Evolutionary conservation across 2,888 invertebrate species (phyloP), one percentile per base, ranked within the genome.

Genomic region (Idaea dimidiata): DNA sequence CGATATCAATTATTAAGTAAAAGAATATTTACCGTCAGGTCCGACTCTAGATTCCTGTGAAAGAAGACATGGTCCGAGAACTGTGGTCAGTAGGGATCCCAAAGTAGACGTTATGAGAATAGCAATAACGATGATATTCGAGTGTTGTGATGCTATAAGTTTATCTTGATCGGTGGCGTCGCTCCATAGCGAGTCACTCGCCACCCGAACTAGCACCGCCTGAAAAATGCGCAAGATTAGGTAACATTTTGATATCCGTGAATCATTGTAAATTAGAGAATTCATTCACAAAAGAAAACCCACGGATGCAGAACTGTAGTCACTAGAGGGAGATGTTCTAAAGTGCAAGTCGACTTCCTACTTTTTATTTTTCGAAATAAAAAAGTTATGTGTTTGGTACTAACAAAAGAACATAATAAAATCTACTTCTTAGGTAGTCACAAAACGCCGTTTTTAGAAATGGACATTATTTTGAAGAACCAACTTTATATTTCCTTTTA

Each of bases 51-150:
- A 82, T 69, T 90, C 87, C 59, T 82, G 78, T 16, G 89, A 84
- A 54, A 92, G 83, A 33, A 92, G 80, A 63, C 88, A 66, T n/a
- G 91, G 91, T 14, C 91, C 92, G 65, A 90, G 74, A n/a, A 77
- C 66, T 1, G 87, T 88, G 7, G 92, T 90, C 24, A 91, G 79
- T 7, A 74, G 74, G 0, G 91, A 90, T 16, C 92, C 92, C 62
- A 91, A 78, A 59, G 88, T 86, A 8, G 89, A 80, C 70, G 90
- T 91, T 79, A 88, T 64, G 0, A 92, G 70, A 67, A 91, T 88
- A 16, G 91, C 90, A 72, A 91, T 91, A 79, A 91, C 88, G 72
- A 92, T 91, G 65, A 92, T 90, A 81, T 91, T 91, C 6, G 89
- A 78, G 73, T 92, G 91, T 66, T 90, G 88, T 53, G 66, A 69